Conservation (phyloP, 1,140 invertebrate genomes). For the Lepidotrigona ventralis region DNA sequence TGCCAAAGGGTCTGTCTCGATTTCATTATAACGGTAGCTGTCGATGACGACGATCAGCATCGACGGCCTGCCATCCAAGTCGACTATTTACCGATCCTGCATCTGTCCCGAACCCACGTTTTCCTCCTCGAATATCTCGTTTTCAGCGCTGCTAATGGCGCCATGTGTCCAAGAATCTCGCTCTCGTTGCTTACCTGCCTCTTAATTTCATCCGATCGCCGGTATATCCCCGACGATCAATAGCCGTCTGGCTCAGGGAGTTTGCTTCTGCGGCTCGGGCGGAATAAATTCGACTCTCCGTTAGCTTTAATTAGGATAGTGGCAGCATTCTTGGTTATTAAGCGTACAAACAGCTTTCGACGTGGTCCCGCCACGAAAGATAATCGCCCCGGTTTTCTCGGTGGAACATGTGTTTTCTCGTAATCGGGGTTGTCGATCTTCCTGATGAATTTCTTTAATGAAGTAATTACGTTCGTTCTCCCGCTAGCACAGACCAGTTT, state of each 20-base stretch:
- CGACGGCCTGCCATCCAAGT: slow-evolving; percentile 48
- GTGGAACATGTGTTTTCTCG: not conserved
- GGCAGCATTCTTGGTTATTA: not conserved
- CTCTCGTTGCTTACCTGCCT: slow-evolving; percentile 60
- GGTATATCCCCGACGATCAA: slow-evolving; percentile 50
- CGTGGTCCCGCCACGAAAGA: not conserved
- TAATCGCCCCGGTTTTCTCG: not conserved
- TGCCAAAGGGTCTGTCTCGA: slow-evolving; percentile 46
- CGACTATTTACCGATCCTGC: slow-evolving; percentile 61
- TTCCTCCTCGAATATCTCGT: slow-evolving; percentile 49
- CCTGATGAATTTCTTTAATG: not conserved
- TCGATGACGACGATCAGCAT: slow-evolving; percentile 60
- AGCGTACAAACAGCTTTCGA: not conserved
- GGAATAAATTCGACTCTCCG: slow-evolving; percentile 51
- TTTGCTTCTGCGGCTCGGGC: not conserved
- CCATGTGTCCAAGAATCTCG: slow-evolving; percentile 64
- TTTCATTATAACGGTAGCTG: slow-evolving; percentile 63
- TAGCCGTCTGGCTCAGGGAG: not conserved
- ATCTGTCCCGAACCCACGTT: slow-evolving; percentile 58
- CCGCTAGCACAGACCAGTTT: not conserved
- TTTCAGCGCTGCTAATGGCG: slow-evolving; percentile 63
- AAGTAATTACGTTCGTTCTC: not conserved
- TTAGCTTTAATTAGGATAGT: slow-evolving; percentile 10
- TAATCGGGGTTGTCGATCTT: not conserved
- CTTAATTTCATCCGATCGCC: slow-evolving; percentile 58